Percentiles rank a stretch among this genome's conserved stretches.
Evolutionary conservation across 2,888 invertebrate genomes (phyloP).

Genomic region (Timema podura): DNA sequence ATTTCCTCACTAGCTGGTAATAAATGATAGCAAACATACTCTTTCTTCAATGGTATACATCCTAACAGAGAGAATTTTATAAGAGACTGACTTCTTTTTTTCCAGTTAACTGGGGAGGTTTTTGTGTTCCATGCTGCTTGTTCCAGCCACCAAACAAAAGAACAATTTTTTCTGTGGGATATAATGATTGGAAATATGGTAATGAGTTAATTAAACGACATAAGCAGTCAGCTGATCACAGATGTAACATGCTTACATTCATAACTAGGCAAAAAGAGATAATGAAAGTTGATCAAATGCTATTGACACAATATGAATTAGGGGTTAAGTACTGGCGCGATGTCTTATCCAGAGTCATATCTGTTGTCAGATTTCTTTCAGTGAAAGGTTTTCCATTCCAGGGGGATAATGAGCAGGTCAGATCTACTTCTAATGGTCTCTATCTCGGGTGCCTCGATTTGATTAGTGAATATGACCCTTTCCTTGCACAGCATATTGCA

Average conservation of each 20-base stretch:
- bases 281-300: neutral
- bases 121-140: constrained; percentile 1
- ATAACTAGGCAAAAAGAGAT: neutral
- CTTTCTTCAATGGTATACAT: neutral
- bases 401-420: neutral
- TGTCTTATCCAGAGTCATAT: neutral
- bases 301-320: neutral
- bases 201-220: neutral
- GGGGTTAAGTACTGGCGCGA: neutral
- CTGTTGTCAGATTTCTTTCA: neutral
- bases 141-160: neutral
- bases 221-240: neutral
- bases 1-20: too few relatives aligned
- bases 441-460: neutral
- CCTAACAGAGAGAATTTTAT: neutral
- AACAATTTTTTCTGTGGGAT: neutral
- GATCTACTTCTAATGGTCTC: neutral
- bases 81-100: neutral
- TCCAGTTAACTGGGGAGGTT: neutral
- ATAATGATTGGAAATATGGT: neutral
- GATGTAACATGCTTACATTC: neutral
- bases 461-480: constrained; percentile 4
- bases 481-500: constrained; percentile 7
- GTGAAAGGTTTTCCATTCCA: neutral
- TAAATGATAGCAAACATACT: neutral